Conservation (phyloP, 2,888 invertebrate genomes). For the Thera obeliscata region DNA sequence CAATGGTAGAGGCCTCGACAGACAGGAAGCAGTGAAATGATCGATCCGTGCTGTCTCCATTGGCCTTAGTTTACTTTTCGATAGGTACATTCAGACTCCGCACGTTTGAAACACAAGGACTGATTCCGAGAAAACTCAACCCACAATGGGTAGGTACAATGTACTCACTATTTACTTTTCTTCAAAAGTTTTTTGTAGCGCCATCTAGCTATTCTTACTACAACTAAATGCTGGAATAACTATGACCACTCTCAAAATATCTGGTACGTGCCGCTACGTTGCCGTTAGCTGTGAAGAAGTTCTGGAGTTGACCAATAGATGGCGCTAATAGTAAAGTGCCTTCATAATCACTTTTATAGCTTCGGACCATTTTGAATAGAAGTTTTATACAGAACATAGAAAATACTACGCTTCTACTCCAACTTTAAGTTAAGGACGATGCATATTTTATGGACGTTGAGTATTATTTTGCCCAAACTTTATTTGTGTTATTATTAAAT, state of each 20-base stretch:
- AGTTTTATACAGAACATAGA: no score
- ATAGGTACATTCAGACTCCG: neutral
- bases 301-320: no score
- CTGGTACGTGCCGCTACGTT: no score
- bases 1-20: neutral
- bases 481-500: no score
- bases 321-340: no score
- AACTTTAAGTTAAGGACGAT: no score
- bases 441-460: no score
- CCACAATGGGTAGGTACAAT: neutral
- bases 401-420: no score
- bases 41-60: constrained; percentile 14
- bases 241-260: neutral
- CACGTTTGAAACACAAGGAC: neutral
- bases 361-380: no score
- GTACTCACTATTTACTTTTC: neutral
- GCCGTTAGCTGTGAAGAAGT: no score
- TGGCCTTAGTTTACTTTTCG: constrained; percentile 6
- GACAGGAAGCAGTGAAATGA: constrained; percentile 6
- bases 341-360: no score
- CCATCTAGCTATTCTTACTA: constrained; percentile 7
- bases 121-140: neutral
- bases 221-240: neutral
- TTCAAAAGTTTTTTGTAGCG: neutral
- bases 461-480: no score